Conservation (phyloP, 2,797 vertebrate genomes). For the Micrastur ruficollis region DNA sequence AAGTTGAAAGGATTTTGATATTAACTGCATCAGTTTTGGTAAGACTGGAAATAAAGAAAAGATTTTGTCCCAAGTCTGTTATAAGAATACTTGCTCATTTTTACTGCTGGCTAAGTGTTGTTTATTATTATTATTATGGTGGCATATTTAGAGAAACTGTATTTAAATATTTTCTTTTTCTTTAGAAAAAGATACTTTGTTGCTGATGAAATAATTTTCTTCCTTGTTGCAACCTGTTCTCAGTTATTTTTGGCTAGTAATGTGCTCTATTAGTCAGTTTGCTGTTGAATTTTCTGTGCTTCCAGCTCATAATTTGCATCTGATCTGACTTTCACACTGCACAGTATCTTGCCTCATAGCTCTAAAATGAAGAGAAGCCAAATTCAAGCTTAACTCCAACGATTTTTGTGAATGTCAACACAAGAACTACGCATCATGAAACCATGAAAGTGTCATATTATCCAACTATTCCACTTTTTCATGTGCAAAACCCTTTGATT, state of each 20-base stretch:
- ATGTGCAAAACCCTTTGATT: neutral
- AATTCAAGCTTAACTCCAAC: neutral
- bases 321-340: neutral
- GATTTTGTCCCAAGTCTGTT: neutral
- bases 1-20: neutral
- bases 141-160: neutral
- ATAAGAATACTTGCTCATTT: neutral
- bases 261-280: neutral
- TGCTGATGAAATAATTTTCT: neutral
- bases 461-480: neutral
- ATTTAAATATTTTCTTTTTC: neutral
- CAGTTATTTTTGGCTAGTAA: neutral
- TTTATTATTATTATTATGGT: neutral
- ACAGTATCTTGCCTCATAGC: neutral
- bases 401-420: neutral
- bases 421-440: neutral
- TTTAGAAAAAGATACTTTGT: neutral
- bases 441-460: neutral
- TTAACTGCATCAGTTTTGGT: neutral
- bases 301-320: neutral
- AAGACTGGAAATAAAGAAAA: slow-evolving; percentile 3
- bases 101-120: neutral
- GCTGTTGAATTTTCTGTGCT: neutral
- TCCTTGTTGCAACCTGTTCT: neutral
- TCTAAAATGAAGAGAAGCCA: neutral